These are phyloP conservation scores for Brienomyrus longianalis DNA, from an alignment of 2,113 vertebrate species.

Conservation along the genomic window DNA sequence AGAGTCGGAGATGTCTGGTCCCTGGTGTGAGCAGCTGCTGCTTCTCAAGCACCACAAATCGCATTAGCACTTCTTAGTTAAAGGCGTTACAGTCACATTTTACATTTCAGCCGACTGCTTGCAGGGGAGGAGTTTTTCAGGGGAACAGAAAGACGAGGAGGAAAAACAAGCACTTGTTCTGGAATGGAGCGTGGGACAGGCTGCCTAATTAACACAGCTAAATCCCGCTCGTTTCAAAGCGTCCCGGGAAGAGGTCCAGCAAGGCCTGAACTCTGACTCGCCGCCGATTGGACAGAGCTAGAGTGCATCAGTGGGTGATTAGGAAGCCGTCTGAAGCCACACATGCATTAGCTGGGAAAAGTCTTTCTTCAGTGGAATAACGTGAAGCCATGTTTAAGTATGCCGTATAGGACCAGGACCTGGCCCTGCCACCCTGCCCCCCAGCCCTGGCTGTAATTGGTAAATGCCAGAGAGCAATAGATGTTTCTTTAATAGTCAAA, in stretches of 20 bases:
- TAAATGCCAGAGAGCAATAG: background rate
- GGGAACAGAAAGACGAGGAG: background rate
- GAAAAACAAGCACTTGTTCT: conserved; percentile 1
- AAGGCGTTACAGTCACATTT: background rate
- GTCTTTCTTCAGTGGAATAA: background rate
- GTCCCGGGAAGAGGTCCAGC: background rate
- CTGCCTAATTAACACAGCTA: background rate
- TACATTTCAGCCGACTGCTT: background rate
- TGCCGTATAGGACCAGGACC: background rate
- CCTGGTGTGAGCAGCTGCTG: background rate
- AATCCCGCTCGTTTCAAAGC: background rate
- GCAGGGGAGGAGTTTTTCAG: background rate
- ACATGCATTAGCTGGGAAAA: background rate
- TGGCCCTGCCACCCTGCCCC: background rate
- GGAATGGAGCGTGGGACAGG: background rate
- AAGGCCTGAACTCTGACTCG: background rate
- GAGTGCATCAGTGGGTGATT: background rate
- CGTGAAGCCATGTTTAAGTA: background rate
- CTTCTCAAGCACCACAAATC: background rate
- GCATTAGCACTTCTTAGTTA: background rate
- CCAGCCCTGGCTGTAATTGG: background rate
- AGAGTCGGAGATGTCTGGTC: background rate
- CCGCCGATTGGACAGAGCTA: background rate
- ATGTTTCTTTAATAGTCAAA: background rate
- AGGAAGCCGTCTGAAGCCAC: background rate